Base-by-base conservation (phyloP, 2,888 invertebrate genomes). In the Cynaeus angustus region DNA sequence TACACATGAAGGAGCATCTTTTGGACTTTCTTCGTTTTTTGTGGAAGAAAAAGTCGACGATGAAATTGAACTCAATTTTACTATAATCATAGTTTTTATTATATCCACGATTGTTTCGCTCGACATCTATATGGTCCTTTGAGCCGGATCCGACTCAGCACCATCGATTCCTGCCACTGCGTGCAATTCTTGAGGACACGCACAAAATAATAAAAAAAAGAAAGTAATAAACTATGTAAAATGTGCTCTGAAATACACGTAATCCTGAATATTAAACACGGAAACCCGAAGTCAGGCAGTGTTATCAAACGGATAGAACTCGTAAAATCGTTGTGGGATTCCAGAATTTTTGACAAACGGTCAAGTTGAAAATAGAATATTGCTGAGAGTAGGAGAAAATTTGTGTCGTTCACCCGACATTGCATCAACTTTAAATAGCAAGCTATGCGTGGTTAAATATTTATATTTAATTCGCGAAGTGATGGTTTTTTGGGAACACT, bases 1-100 rank as follows among this genome's bases (percentile, higher is more conserved):
- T 16, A 46, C 46, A 46, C 46, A n/a, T 16, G 33, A 33, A n/a
- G 33, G 33, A 33, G 33, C 33, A 33, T 33, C 7, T 2, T 33
- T 1, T 7, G 33, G n/a, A 33, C 33, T 33, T 33, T 33, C 33
- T 33, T 33, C 33, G 21, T 21, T 21, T 33, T 33, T 33, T 33
- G 7, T 2, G 7, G 33, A 33, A 33, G 6, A 33, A 33, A 4
- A 1, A 4, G 21, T 21, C 4, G n/a, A n/a, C n/a, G n/a, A n/a
- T 21, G 4, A 21, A 21, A 21, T 21, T 21, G 4, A 21, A 21
- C 21, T 21, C 4, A 21, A 21, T 21, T 21, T 21, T 21, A 21
- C 21, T 21, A 21, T 3, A 21, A 1, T 21, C 21, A 21, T 21
- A 4, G 21, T 4, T 21, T 21, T 21, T 21, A 21, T 21, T 4